Percentiles rank a stretch among this genome's conserved stretches.
phyloP scores from a whole-genome alignment of 2,797 vertebrate genomes.

The Poecilia wingei region DNA sequence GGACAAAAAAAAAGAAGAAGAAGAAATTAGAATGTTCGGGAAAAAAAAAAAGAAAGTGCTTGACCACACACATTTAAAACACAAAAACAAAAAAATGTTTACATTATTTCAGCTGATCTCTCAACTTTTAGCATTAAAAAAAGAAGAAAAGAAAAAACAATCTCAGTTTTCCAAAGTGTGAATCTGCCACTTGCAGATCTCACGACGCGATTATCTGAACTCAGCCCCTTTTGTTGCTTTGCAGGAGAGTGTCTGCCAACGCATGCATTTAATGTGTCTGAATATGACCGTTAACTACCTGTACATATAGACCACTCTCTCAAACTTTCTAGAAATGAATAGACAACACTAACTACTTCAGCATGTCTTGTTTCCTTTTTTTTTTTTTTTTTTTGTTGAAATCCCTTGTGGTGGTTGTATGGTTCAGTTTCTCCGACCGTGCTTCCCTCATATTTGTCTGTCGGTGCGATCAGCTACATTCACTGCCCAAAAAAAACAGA shows the following conservation, averaged over 20 bases:
- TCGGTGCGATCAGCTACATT: conserved; percentile 79
- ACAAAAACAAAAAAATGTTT: conserved; percentile 32
- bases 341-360: conserved; percentile 52
- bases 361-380: conserved; percentile 38
- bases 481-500: conserved; percentile 55
- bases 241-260: conserved; percentile 49
- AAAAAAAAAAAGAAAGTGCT: conserved; percentile 81
- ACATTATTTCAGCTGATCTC: conserved; percentile 29
- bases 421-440: conserved; percentile 72
- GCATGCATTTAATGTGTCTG: conserved; percentile 49
- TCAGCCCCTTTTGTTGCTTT: conserved; percentile 51
- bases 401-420: conserved; percentile 68
- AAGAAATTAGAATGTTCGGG: neutral
- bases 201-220: conserved; percentile 62
- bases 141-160: conserved; percentile 58
- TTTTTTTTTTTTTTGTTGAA: conserved; percentile 5
- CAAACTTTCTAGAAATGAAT: conserved; percentile 30
- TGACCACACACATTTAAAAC: conserved; percentile 73
- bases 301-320: conserved; percentile 37
- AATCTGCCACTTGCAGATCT: conserved; percentile 59
- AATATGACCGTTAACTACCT: conserved; percentile 47
- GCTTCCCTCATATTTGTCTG: conserved; percentile 74
- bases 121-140: conserved; percentile 53
- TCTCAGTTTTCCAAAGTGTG: conserved; percentile 66
- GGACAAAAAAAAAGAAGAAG: conserved; percentile 61